Evolutionary conservation across 1,140 invertebrate genomes (phyloP), one percentile per base, ranked within the genome.

Genomic region (Dendroctonus ponderosae): DNA sequence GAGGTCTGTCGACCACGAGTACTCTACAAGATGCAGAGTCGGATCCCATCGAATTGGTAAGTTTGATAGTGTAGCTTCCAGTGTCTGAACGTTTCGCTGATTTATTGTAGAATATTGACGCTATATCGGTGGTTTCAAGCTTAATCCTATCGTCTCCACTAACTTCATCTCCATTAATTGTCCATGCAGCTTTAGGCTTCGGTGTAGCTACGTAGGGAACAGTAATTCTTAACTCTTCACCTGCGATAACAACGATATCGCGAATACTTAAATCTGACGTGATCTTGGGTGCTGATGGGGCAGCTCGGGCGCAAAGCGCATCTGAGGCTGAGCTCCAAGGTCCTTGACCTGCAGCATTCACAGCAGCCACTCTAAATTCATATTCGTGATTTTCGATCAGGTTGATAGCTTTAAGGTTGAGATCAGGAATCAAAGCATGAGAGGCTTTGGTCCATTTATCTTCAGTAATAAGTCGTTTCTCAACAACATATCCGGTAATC

Each of bases 341-440:
- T 43, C 96, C 95, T 79, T 94, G 92, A 0, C 95, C 96, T 39
- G 95, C 97, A 43, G 93, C 92, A 80, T 98, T 99, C n/a, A 96
- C 82, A 37, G 96, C 97, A 6, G 93, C 90, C 0, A 98, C 96
- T 62, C 97, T 85, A 85, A 99, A 99, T 78, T 99, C 97, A 75
- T 99, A 99, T 76, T 97, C 92, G 60, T 94, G 91, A 77, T 97
- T 96, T 78, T 97, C 94, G 65, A 94, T 92, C 11, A 99, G 81
- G 67, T 91, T 93, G 51, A 87, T 90, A 9, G 97, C 91, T 72
- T 87, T 91, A 75, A 90, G 88, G 5, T 86, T 89, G 3, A 90
- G 85, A 72, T 95, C 92, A 60, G 89, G 88, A 70, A 95, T 86
- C 71, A 90, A 81, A 15, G 90, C 86, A 75, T 93, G 93, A 8